Base-by-base conservation (phyloP, 1,140 invertebrate species). In the Drosophila equinoxialis region DNA sequence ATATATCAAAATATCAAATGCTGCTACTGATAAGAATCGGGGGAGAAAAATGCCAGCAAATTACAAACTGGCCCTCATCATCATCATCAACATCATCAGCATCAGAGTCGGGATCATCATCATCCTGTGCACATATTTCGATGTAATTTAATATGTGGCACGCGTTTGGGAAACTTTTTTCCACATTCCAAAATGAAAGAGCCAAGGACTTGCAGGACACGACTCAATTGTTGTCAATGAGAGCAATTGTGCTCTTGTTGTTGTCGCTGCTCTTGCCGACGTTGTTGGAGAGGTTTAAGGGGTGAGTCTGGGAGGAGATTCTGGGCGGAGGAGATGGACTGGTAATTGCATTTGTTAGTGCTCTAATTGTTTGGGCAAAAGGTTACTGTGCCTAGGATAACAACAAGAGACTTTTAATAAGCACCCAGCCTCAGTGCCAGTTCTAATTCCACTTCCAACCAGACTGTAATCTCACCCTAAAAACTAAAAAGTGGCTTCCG, bases 71-170 rank as follows among this genome's bases (percentile, higher is more conserved):
- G 62, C 79, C 75, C 77, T 48, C 63, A 71, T 51, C 39, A 8
- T 13, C 58, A 60, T 60, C 58, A 41, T 35, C 41, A 0, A 8
- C 33, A 62, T 62, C 33, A 62, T 45, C 57, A 62, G 3, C 35
- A 26, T 45, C 60, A 42, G 14, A 13, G 42, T 11, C 17, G 17
- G 17, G 45, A 51, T 51, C 45, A 51, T 51, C 45, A 71, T 70
- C 77, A 74, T 79, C 79, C 58, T 79, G 68, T 87, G 83, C 79
- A 84, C 81, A 84, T 84, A 84, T 84, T 87, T 87, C 84, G 79
- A 77, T 87, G 83, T 87, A 87, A 87, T 87, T 87, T 87, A 87
- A 87, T 87, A 87, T 87, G 84, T 87, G 84, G 84, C 83, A 87
- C 83, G 83, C 83, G 83, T 89, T 70, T 73, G 73, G 70, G 45